Conservation (phyloP, 2,797 vertebrate species). For the Rhinoraja longicauda region DNA sequence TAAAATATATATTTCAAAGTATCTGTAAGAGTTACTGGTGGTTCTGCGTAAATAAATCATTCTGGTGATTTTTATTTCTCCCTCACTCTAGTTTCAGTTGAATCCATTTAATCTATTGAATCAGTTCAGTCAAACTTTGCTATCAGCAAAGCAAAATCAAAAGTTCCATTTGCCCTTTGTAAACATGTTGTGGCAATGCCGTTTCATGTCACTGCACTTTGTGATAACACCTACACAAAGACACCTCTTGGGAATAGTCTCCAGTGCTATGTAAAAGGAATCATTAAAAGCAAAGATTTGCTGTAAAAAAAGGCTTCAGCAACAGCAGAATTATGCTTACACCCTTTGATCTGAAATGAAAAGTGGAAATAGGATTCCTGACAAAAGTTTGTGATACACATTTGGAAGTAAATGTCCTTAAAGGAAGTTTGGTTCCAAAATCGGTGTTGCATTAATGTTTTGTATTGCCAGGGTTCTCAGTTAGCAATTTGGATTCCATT, state of each 20-base stretch:
- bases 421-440: slow-evolving; percentile 39
- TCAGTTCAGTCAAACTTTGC: background rate
- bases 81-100: background rate
- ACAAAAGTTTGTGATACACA: slow-evolving; percentile 45
- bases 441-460: slow-evolving; percentile 44
- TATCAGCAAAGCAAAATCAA: background rate
- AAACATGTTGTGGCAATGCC: background rate
- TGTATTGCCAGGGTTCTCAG: slow-evolving; percentile 46
- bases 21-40: too few species aligned
- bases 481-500: slow-evolving; percentile 37
- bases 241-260: background rate
- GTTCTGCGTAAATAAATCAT: background rate
- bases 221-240: background rate
- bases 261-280: slow-evolving; percentile 44
- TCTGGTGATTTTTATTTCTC: background rate
- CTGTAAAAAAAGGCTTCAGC: slow-evolving; percentile 43
- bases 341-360: slow-evolving; percentile 44
- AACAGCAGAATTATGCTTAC: slow-evolving; percentile 45
- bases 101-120: background rate
- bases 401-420: slow-evolving; percentile 39
- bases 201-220: background rate
- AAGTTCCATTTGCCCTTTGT: background rate
- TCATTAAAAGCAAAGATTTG: slow-evolving; percentile 12
- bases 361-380: slow-evolving; percentile 43
- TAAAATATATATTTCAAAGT: background rate